Conservation (phyloP, 2,113 vertebrate species). For the Brienomyrus longianalis region DNA sequence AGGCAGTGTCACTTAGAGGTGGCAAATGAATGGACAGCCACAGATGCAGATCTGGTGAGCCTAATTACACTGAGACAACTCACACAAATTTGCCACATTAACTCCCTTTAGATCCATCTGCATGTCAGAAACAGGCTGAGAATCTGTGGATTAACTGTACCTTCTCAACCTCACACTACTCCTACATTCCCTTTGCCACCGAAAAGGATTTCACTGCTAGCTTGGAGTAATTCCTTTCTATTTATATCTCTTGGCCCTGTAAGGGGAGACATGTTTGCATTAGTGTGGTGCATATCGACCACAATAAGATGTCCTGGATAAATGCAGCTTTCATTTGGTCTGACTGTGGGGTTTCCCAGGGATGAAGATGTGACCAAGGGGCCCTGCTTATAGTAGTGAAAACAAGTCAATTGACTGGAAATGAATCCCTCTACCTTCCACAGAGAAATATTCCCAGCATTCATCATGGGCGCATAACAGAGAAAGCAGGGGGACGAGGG, state of each 20-base stretch:
- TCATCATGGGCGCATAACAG: not conserved
- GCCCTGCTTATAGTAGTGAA: not conserved
- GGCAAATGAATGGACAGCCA: not conserved
- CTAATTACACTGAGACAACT: not conserved
- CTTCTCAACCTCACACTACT: not conserved
- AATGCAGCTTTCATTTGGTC: not conserved
- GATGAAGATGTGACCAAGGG: not conserved
- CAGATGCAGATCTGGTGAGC: not conserved
- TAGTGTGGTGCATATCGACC: not conserved
- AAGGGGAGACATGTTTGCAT: slow-evolving; percentile 8
- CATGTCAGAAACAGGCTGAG: not conserved
- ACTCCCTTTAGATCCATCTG: not conserved
- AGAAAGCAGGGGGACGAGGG: not conserved
- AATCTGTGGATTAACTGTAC: not conserved
- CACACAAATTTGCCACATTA: not conserved
- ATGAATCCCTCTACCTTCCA: not conserved
- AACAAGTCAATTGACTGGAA: not conserved
- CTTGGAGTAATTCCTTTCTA: slow-evolving; percentile 15
- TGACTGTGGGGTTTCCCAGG: not conserved
- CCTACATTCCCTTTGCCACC: not conserved
- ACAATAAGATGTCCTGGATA: not conserved
- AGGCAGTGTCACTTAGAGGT: not conserved
- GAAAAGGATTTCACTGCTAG: slow-evolving; percentile 6
- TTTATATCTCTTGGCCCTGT: slow-evolving; percentile 12
- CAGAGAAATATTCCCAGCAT: not conserved